Evolutionary conservation across 53 echinoderm and acorn worm species (phyloP), one percentile per base, ranked within the genome.

Genomic region (Mesocentrotus franciscanus): DNA sequence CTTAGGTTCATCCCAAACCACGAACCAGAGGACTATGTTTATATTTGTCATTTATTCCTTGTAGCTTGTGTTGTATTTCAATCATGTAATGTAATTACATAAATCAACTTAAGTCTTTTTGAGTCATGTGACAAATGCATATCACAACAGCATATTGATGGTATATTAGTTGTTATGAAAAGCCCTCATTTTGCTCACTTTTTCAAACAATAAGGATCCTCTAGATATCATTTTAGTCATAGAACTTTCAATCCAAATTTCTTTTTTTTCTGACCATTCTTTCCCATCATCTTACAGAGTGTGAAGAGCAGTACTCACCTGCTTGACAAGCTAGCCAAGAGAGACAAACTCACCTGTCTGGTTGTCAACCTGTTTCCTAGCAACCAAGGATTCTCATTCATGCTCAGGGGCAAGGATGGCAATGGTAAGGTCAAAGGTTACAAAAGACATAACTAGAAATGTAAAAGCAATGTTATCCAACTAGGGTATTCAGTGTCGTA

Each of bases 321-420:
- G 34, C 94, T 99, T 9, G 99, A 99, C 92, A 99, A 99, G 93
- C 90, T 97, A 49, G 97, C 95, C 55, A 96, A 93, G 81, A 84
- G 98, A 71, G 99, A 99, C 90, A 98, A 98, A 70, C 92, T 99
- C 70, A 97, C 95, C 29, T 99, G 99, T 96, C 96, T 99, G 22
- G 96, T 99, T 20, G 97, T 99, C 58, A 99, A 98, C 91, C 95
- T 99, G 35, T 97, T 96, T 81, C 97, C 97, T 20, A 97, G 97
- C 92, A 97, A 96, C 60, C 96, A 99, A 74, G 99, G 99, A 15
- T 99, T 98, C 95, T 98, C 98, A 58, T 96, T 99, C 39, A 98
- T 97, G 97, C 76, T 99, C 14, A 92, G 96, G 64, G 98, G 98
- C 27, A 96, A 97, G 61, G 96, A 98, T 83, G 97, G 97, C 20